Percentiles rank a stretch among this genome's conserved stretches.
Conservation (phyloP, 2,797 vertebrate species). For the Gallinago stenura region DNA sequence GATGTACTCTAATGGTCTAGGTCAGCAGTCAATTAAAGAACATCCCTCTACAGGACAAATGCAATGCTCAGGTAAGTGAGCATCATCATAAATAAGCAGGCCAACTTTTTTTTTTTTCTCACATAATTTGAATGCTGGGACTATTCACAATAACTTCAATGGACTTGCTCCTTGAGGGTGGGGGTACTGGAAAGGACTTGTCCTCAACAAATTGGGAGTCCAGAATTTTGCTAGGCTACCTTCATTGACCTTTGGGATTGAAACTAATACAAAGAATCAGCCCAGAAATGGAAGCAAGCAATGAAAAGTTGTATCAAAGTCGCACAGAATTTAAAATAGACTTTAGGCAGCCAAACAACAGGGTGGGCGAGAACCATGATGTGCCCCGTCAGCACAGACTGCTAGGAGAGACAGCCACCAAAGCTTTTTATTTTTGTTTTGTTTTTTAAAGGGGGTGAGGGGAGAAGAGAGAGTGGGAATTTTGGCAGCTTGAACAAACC, state of each 20-base stretch:
- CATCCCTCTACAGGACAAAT: not conserved
- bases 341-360: not conserved
- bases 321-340: not conserved
- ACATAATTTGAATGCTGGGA: not conserved
- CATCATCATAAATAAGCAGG: not conserved
- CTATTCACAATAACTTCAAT: not conserved
- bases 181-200: not conserved
- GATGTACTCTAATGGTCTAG: not conserved
- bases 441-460: not conserved
- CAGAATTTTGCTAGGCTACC: not conserved
- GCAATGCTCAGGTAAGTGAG: not conserved
- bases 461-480: not conserved
- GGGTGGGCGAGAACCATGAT: rapidly evolving
- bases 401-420: not conserved
- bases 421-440: not conserved
- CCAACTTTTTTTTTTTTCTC: not conserved
- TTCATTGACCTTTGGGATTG: not conserved
- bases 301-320: not conserved
- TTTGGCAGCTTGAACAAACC: not conserved
- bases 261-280: not conserved
- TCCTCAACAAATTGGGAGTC: not conserved
- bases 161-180: not conserved
- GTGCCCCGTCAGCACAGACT: not conserved
- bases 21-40: not conserved
- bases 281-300: not conserved